A percentile compares a stretch with the other conserved stretches of the same genome.
Conservation (phyloP, 2,797 vertebrate species). For the Silurus lanzhouensis region DNA sequence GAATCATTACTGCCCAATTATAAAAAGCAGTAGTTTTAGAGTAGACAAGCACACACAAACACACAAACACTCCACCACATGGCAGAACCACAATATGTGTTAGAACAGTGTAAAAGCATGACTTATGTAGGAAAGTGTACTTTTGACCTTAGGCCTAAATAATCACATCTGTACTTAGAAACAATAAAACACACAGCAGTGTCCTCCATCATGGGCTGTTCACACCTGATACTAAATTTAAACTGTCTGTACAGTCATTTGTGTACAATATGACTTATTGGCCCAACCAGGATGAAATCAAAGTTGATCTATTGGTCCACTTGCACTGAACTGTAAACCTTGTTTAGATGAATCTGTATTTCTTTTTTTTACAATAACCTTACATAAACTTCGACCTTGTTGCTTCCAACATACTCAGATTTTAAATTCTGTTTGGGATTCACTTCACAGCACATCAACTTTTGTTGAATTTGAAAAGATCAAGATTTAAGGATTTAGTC, state of each 20-base stretch:
- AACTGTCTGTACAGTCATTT: conserved; percentile 16
- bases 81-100: background rate
- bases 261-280: background rate
- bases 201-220: conserved; percentile 16
- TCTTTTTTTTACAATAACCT: background rate
- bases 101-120: conserved; percentile 21
- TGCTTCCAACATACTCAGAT: background rate
- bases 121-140: conserved; percentile 28
- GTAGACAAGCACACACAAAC: conserved; percentile 5
- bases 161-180: conserved; percentile 17
- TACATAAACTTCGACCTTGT: background rate
- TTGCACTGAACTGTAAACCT: background rate
- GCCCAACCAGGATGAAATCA: background rate
- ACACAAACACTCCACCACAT: background rate
- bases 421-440: background rate
- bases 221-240: conserved; percentile 23
- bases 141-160: conserved; percentile 27
- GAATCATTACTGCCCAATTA: background rate
- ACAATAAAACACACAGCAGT: conserved; percentile 23
- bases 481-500: background rate
- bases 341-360: background rate
- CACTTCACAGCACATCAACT: no score
- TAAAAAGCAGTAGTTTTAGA: background rate
- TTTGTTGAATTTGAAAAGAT: no score
- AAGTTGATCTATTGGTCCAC: background rate